Evolutionary conservation across 2,888 invertebrate species (phyloP).

Genomic region (Zygothrica quintamaculata): DNA sequence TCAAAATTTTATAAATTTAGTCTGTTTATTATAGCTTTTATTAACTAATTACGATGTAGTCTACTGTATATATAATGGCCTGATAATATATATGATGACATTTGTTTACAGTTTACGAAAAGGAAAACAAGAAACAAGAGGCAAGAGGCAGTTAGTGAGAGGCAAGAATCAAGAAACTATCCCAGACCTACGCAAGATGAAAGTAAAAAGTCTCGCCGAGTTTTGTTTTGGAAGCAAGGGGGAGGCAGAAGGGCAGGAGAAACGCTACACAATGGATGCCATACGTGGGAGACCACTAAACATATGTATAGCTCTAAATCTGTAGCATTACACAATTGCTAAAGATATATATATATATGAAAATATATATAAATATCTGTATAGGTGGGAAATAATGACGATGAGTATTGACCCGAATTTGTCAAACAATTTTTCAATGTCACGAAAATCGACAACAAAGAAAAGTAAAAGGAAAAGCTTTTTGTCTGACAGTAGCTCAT

Average conservation of each 20-base stretch:
- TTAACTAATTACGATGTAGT: no score
- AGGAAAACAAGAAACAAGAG: conserved; percentile 2
- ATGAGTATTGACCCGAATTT: conserved; percentile 5
- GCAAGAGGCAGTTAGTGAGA: no score
- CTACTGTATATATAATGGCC: no score
- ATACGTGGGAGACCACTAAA: conserved; percentile 55
- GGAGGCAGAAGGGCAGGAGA: no score
- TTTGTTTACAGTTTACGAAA: conserved; percentile 30
- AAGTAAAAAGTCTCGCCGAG: conserved; percentile 30
- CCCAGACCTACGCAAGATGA: conserved; percentile 33
- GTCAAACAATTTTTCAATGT: conserved; percentile 60
- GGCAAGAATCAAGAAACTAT: conserved; percentile 34
- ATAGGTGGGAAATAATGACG: neutral
- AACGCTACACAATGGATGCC: conserved; percentile 6
- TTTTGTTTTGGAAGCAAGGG: neutral
- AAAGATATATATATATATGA: conserved; percentile 9
- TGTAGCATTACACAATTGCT: conserved; percentile 53
- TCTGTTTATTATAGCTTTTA: no score
- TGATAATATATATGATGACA: neutral
- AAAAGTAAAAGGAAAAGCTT: conserved; percentile 49
- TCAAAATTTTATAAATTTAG: no score
- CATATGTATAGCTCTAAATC: conserved; percentile 41
- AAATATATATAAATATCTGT: conserved; percentile 9
- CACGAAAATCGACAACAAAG: conserved; percentile 42
- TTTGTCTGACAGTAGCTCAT: conserved; percentile 43